These are phyloP conservation scores for Cataglyphis livida DNA, from an alignment of 2,888 invertebrate species.

Conservation along the genomic window DNA sequence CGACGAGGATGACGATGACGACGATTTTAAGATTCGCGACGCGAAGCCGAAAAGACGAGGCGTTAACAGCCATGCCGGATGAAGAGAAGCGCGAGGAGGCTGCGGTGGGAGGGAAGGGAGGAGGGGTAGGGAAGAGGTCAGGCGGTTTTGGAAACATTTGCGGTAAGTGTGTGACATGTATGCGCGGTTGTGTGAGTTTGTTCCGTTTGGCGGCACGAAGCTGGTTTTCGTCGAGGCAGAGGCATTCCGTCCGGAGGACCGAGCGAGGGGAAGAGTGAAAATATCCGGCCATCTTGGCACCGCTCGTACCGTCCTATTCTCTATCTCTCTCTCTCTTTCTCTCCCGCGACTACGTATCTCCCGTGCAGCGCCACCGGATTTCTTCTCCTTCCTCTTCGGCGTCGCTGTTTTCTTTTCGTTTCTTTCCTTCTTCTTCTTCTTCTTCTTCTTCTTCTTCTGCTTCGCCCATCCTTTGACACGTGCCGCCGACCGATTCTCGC, in stretches of 20 bases:
- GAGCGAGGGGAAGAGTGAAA: slow-evolving; percentile 53
- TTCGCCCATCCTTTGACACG: slow-evolving; percentile 80
- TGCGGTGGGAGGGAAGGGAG: slow-evolving; percentile 37
- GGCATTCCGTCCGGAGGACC: slow-evolving; percentile 34
- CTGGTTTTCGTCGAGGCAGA: slow-evolving; percentile 54
- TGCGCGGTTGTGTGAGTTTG: slow-evolving; percentile 44
- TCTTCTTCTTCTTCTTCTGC: slow-evolving; percentile 59
- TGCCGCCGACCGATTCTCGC: slow-evolving; percentile 76
- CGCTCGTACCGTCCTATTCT: slow-evolving; percentile 45
- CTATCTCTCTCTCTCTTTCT: not conserved
- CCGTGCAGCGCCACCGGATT: slow-evolving; percentile 50
- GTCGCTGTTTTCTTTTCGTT: slow-evolving; percentile 29
- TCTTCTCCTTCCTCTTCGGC: slow-evolving; percentile 67
- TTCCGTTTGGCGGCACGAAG: slow-evolving; percentile 47
- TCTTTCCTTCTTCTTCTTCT: slow-evolving; percentile 2
- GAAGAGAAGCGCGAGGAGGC: slow-evolving; percentile 21
- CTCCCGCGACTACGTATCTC: slow-evolving; percentile 74
- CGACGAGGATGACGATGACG: slow-evolving; percentile 37
- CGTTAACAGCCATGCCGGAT: slow-evolving; percentile 34
- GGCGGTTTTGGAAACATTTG: slow-evolving; percentile 71
- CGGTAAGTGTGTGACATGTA: slow-evolving; percentile 69
- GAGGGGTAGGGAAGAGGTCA: slow-evolving; percentile 12
- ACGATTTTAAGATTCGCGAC: slow-evolving; percentile 37
- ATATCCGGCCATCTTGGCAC: slow-evolving; percentile 77
- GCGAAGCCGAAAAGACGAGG: slow-evolving; percentile 25